Conservation (phyloP, 2,113 vertebrate genomes). For the Trichechus manatus region DNA sequence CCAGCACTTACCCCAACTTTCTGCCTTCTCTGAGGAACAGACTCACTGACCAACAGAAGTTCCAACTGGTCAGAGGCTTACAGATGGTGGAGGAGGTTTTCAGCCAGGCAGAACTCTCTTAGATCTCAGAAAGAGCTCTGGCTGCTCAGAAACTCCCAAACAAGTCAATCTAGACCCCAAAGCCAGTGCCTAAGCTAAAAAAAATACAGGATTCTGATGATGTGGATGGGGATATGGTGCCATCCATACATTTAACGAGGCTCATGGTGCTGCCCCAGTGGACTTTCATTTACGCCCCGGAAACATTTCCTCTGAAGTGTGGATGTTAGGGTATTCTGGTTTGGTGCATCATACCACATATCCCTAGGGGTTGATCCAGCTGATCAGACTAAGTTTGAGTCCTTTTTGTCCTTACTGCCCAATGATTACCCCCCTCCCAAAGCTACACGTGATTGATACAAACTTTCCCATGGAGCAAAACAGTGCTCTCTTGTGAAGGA, state of each 20-base stretch:
- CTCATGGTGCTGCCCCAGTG: neutral
- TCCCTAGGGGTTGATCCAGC: neutral
- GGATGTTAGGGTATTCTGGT: neutral
- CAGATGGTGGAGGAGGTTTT: neutral
- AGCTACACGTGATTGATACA: neutral
- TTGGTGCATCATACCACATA: rapidly evolving
- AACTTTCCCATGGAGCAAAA: constrained; percentile 13
- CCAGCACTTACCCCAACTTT: neutral
- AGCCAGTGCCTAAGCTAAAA: neutral
- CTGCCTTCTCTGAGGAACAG: neutral
- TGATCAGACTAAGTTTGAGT: neutral
- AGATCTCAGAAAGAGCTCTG: neutral
- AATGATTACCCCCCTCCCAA: neutral
- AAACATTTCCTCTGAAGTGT: neutral
- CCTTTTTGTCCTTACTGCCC: neutral
- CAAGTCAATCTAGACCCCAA: neutral
- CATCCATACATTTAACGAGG: neutral
- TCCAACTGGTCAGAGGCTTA: neutral
- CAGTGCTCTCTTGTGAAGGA: neutral
- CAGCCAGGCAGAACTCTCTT: neutral
- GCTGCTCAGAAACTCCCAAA: neutral
- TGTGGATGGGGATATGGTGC: neutral
- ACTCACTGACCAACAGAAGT: neutral
- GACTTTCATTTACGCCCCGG: neutral
- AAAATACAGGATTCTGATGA: neutral